Conservation (phyloP, 2,888 invertebrate species). For the Philopedon plagiatum region DNA sequence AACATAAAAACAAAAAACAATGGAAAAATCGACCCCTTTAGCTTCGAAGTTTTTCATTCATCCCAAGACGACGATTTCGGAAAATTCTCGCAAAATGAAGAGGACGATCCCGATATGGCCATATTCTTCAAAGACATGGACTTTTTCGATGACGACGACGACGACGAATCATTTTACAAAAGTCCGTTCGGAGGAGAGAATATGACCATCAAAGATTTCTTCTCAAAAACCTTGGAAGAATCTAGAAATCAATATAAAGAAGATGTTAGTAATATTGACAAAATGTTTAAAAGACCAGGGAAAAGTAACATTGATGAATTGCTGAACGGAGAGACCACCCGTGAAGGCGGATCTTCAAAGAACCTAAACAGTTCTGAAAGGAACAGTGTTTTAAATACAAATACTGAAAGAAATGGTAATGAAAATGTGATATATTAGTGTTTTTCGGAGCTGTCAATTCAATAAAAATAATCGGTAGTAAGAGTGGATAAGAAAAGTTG, state of each 20-base stretch:
- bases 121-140: conserved; percentile 1
- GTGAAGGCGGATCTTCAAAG: not conserved
- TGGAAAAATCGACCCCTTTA: conserved; percentile 19
- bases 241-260: not conserved
- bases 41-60: conserved; percentile 2
- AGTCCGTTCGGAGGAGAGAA: not conserved
- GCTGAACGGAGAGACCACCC: not conserved
- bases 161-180: not conserved
- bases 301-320: conserved; percentile 4
- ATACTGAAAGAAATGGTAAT: conserved; percentile 5
- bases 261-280: conserved; percentile 1
- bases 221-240: not conserved
- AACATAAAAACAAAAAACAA: conserved; percentile 11
- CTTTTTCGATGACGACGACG: not conserved
- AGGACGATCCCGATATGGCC: not conserved
- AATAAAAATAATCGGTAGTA: not conserved
- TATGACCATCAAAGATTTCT: not conserved
- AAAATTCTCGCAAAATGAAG: not conserved
- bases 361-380: not conserved
- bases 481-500: not conserved
- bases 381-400: not conserved
- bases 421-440: not conserved
- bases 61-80: not conserved
- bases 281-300: not conserved
- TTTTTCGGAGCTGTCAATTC: not conserved